These are phyloP conservation scores for Cromileptes altivelis DNA, from an alignment of 2,113 vertebrate genomes.

Conservation along the genomic window DNA sequence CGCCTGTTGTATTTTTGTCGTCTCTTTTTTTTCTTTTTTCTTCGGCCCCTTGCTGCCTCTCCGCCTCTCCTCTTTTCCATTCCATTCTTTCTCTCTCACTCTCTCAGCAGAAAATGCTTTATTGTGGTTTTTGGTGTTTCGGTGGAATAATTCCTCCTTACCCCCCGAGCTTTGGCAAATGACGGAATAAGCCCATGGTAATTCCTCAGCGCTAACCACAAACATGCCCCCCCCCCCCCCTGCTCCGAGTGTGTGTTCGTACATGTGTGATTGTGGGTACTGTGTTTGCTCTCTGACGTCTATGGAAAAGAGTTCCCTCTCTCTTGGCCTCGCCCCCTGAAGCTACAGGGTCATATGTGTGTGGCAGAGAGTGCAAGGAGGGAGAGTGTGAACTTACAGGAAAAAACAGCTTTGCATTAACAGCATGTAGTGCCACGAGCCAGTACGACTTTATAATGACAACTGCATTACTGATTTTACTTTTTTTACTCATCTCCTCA, in stretches of 20 bases:
- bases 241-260: conserved; percentile 25
- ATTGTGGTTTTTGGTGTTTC: conserved; percentile 73
- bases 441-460: conserved; percentile 12
- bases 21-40: not conserved
- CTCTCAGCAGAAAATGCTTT: conserved; percentile 65
- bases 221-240: conserved; percentile 31
- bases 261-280: conserved; percentile 31
- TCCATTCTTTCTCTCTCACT: conserved; percentile 55
- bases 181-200: conserved; percentile 67
- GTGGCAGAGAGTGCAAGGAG: conserved; percentile 21
- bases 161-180: conserved; percentile 71
- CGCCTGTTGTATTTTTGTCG: conserved; percentile 39
- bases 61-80: conserved; percentile 45
- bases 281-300: conserved; percentile 60
- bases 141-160: conserved; percentile 65
- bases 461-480: not conserved
- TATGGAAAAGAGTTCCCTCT: conserved; percentile 66
- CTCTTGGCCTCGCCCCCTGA: not conserved
- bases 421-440: not conserved
- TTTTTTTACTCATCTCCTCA: conserved; percentile 14
- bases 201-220: conserved; percentile 72
- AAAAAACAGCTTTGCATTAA: not conserved
- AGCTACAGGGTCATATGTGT: conserved; percentile 30
- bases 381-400: not conserved
- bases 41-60: conserved; percentile 3